Base-by-base conservation (phyloP, 2,797 vertebrate genomes). In the Aulostomus chinensis region DNA sequence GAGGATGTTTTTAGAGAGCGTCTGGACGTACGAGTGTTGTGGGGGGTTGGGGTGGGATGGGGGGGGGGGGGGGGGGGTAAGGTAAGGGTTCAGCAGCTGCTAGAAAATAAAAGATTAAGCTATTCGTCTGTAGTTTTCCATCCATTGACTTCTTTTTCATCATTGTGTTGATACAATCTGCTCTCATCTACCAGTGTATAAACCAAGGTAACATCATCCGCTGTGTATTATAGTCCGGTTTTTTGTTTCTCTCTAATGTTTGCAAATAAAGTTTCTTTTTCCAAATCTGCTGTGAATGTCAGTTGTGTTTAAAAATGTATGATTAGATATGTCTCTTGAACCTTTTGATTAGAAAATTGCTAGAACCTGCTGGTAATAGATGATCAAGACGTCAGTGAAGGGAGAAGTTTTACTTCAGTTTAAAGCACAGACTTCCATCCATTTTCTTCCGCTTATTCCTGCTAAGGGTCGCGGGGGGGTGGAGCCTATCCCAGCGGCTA, bases 211-310 rank as follows among this genome's bases (percentile, higher is more conserved):
- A 93, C 87, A 80, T 90, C 91, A 84, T 93, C 88, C 70, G 70
- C 89, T 91, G 88, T 93, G 91, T 95, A 93, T 90, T 90, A 93
- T 93, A 96, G 93, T 94, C 42, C 40, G 48, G 36, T 37, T 34
- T 34, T 17, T 34, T 35, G 10, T 34, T 34, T 34, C 91, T 81
- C 90, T 93, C 85, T 80, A 65, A 76, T 66, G 91, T 92, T 90
- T 87, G 77, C 72, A 93, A 95, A 93, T 92, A 93, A 93, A 93
- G 89, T 81, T 72, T 87, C 73, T 87, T 84, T 91, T 89, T 11
- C 5, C 2, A 22, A n/a, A n/a, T n/a, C n/a, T n/a, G n/a, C n/a
- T n/a, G n/a, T n/a, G n/a, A n/a, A n/a, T n/a, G n/a, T n/a, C n/a
- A n/a, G n/a, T n/a, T n/a, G n/a, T n/a, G n/a, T n/a, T n/a, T n/a